Percentiles rank a stretch among this genome's conserved stretches.
Conservation (phyloP, 1,140 invertebrate genomes). For the Drosophila bifasciata region DNA sequence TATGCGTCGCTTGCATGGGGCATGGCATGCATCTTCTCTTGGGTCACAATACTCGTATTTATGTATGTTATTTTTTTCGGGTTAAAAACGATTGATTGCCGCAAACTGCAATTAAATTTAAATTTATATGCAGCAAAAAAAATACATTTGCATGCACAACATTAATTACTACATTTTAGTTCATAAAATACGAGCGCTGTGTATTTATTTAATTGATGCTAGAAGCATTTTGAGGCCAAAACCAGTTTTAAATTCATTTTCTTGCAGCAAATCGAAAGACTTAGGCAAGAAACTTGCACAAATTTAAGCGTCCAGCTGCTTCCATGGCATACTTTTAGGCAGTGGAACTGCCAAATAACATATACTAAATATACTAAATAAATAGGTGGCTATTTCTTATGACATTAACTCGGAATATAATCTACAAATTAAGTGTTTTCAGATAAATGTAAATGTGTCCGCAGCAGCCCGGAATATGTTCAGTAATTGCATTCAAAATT, state of each 20-base stretch:
- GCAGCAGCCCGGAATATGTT: too few relatives aligned
- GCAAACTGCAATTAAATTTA: slow-evolving; percentile 16
- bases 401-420: too few relatives aligned
- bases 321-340: slow-evolving; percentile 27
- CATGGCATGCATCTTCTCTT: slow-evolving; percentile 16
- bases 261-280: slow-evolving; percentile 16
- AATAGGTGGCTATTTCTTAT: too few relatives aligned
- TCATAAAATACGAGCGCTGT: not conserved
- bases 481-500: too few relatives aligned
- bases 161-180: not conserved
- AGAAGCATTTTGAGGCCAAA: not conserved
- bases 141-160: not conserved
- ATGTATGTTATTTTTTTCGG: too few relatives aligned
- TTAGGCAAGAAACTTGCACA: slow-evolving; percentile 19
- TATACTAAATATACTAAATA: too few relatives aligned
- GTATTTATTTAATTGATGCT: too few relatives aligned
- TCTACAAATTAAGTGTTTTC: too few relatives aligned
- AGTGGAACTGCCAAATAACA: too few relatives aligned
- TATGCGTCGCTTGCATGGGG: slow-evolving; percentile 22
- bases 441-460: too few relatives aligned
- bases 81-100: slow-evolving; percentile 39
- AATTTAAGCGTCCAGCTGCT: too few relatives aligned
- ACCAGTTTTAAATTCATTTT: slow-evolving; percentile 11
- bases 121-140: slow-evolving; percentile 5
- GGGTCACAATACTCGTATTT: not conserved